Base-by-base conservation (phyloP, 2,797 vertebrate genomes). In the Coccyzus lansbergi region DNA sequence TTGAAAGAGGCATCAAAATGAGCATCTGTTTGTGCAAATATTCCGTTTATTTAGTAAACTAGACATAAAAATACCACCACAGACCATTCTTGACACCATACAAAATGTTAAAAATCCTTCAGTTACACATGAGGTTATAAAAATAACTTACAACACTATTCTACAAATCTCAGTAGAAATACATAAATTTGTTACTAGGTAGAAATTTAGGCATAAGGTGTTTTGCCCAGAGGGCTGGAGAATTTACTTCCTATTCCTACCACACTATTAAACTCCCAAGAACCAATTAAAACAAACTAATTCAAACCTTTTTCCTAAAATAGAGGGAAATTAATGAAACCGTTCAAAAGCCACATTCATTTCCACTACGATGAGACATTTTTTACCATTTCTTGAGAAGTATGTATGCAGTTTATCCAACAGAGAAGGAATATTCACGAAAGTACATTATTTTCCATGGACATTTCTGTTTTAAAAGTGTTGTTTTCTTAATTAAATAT, bases 61-160 rank as follows among this genome's bases (percentile, higher is more conserved):
- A 80, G 67, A 67, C 74, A 92, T 52, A 86, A 93, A 87, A 96
- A 76, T 36, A 92, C 15, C 48, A 77, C 33, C 48, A 84, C 48
- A 88, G 31, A 92, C 9, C 3, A 1, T 60, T 88, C 71, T 8
- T 72, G 38, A 87, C 26, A 83, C 24, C 42, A 59, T 42, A 91
- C 19, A 89, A 92, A 92, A 55, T n/a, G 58, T 0, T 33, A 20
- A 86, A 97, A 96, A 96, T 96, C 82, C 93, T 96, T 96, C 96
- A 84, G 55, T 94, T 96, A 91, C 6, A 22, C 87, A 75, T 25
- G 36, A 62, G 26, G 65, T 94, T 95, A 94, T 71, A 97, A 97
- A 94, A 97, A 88, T 95, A 97, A 94, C 79, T 93, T 95, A 70
- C 59, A 96, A n/a, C 88, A 90, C 65, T 6, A 60, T 65, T 78